These are phyloP conservation scores for Hirtodrosophila confusa DNA, from an alignment of 2,888 invertebrate genomes.

Conservation along the genomic window DNA sequence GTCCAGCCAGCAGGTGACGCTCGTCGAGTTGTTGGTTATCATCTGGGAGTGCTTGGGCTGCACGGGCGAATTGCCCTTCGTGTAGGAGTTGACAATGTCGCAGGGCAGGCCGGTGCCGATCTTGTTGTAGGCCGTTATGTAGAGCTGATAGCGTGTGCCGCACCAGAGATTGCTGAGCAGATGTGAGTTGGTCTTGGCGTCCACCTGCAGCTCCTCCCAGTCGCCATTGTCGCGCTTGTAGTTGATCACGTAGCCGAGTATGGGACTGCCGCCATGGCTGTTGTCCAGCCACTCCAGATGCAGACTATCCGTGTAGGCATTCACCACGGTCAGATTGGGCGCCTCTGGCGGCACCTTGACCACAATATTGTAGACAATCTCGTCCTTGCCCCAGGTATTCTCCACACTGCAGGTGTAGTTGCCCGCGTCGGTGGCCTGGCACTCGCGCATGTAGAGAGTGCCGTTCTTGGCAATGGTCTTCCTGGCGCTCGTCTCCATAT, in stretches of 20 bases:
- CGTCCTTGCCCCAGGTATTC: conserved; percentile 92
- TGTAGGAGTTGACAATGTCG: conserved; percentile 93
- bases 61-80: conserved; percentile 91
- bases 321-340: conserved; percentile 91
- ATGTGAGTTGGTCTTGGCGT: conserved; percentile 91
- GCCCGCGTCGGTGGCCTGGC: conserved; percentile 92
- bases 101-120: conserved; percentile 95
- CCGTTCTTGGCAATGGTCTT: conserved; percentile 89
- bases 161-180: conserved; percentile 93
- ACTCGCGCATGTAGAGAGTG: conserved; percentile 90
- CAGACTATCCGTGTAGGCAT: conserved; percentile 92
- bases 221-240: conserved; percentile 95
- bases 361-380: conserved; percentile 89
- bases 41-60: conserved; percentile 92
- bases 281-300: conserved; percentile 92
- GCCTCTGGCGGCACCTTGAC: conserved; percentile 94
- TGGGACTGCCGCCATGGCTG: conserved; percentile 92
- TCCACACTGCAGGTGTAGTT: conserved; percentile 95
- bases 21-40: conserved; percentile 93
- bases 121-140: conserved; percentile 95
- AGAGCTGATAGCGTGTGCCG: conserved; percentile 93
- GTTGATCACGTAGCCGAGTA: conserved; percentile 94
- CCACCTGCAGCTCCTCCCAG: conserved; percentile 95
- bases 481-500: conserved; percentile 89
- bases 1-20: conserved; percentile 93